These are phyloP conservation scores for Andricus curvator DNA, from an alignment of 2,888 invertebrate genomes.

Conservation along the genomic window DNA sequence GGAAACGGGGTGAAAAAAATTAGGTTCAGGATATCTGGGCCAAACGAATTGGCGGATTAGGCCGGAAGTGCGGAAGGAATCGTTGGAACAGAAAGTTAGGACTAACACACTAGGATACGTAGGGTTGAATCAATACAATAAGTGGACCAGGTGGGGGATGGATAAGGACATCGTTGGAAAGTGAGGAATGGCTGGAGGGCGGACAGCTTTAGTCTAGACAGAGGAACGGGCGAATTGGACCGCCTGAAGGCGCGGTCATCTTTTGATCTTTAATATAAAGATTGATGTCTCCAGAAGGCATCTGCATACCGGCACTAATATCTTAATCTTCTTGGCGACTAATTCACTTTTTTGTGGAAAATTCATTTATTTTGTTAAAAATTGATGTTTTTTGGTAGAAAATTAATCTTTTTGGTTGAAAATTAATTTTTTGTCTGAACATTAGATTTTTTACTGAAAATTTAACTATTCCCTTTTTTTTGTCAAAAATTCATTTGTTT, in stretches of 20 bases:
- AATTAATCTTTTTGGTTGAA: no score
- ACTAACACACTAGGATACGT: constrained; percentile 58
- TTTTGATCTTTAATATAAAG: constrained; percentile 56
- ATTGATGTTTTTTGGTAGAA: no score
- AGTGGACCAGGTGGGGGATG: constrained; percentile 74
- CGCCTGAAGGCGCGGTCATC: constrained; percentile 69
- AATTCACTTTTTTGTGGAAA: no score
- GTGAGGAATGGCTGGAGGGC: constrained; percentile 60
- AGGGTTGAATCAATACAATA: constrained; percentile 77
- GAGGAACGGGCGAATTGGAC: constrained; percentile 62
- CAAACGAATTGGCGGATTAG: constrained; percentile 19
- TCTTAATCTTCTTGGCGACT: no score
- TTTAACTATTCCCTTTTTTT: no score
- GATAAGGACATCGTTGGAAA: constrained; percentile 65
- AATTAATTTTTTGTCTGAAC: no score
- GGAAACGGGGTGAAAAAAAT: constrained; percentile 28
- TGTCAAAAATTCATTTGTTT: no score
- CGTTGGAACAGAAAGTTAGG: constrained; percentile 57
- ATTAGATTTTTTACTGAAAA: no score
- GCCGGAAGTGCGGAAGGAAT: constrained; percentile 28
- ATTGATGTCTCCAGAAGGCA: constrained; percentile 49
- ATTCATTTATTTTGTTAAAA: no score
- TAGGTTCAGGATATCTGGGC: constrained; percentile 21
- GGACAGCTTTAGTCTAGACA: constrained; percentile 47
- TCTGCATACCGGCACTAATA: background rate